These are phyloP conservation scores for Ophraella communa DNA, from an alignment of 2,888 invertebrate species.

Conservation along the genomic window DNA sequence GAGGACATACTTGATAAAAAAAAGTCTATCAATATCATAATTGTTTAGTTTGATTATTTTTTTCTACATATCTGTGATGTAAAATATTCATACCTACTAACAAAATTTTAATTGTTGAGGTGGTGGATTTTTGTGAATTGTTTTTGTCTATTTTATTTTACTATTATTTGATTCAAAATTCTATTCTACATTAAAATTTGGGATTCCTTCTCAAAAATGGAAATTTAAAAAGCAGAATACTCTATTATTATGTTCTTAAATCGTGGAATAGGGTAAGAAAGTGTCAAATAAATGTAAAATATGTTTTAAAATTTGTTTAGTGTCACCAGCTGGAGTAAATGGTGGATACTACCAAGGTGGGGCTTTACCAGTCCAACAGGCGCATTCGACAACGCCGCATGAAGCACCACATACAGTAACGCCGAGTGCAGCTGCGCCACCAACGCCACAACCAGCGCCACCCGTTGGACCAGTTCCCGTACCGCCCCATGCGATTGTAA, in stretches of 20 bases:
- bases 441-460: constrained; percentile 60
- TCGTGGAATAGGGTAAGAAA: too few relatives aligned
- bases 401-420: constrained; percentile 69
- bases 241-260: too few relatives aligned
- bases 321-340: constrained; percentile 70
- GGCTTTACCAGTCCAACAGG: constrained; percentile 81
- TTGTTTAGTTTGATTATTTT: too few relatives aligned
- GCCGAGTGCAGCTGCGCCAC: constrained; percentile 63
- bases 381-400: constrained; percentile 86
- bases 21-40: too few relatives aligned
- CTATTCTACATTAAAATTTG: too few relatives aligned
- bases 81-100: too few relatives aligned
- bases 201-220: too few relatives aligned
- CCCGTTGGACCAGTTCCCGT: constrained; percentile 60
- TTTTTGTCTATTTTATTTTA: not conserved
- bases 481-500: constrained; percentile 55
- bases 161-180: too few relatives aligned
- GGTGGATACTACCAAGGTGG: constrained; percentile 77
- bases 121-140: not conserved
- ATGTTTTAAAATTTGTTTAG: constrained; percentile 45
- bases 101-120: not conserved
- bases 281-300: too few relatives aligned
- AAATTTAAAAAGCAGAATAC: too few relatives aligned
- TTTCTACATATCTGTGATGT: too few relatives aligned
- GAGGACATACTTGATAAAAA: too few relatives aligned